Percentiles rank a stretch among this genome's conserved stretches.
These are phyloP conservation scores for Gavialis gangeticus DNA, from an alignment of 2,113 vertebrate genomes.

Conservation along the genomic window DNA sequence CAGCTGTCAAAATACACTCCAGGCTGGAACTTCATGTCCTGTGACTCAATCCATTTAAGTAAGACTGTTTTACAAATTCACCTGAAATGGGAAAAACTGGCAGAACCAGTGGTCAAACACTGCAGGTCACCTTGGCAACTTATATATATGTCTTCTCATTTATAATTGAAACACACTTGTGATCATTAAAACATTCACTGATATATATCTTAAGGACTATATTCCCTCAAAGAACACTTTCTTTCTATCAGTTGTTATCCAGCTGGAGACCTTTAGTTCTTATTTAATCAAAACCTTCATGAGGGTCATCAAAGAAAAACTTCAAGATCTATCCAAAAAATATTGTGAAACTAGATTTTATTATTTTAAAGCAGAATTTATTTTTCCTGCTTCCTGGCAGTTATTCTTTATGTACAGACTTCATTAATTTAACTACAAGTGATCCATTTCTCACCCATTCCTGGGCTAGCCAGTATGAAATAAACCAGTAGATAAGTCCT, in stretches of 20 bases:
- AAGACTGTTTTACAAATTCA: no score
- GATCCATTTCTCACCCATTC: neutral
- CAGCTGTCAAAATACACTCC: no score
- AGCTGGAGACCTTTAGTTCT: slow-evolving; percentile 9
- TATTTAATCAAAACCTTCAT: neutral
- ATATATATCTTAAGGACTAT: neutral
- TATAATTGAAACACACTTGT: neutral
- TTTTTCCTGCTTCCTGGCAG: neutral
- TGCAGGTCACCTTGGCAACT: no score
- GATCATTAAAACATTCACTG: neutral
- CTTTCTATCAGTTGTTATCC: neutral
- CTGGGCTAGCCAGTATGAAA: neutral
- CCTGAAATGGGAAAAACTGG: no score
- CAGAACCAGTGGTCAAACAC: no score
- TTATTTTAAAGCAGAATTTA: neutral
- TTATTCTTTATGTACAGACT: neutral
- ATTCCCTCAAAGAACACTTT: slow-evolving; percentile 9
- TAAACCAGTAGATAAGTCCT: neutral
- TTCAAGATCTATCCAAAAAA: neutral
- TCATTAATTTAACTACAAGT: neutral
- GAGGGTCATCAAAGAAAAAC: neutral
- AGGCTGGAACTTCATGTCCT: no score
- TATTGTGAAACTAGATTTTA: neutral
- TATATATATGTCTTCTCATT: no score
- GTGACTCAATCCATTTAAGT: no score